A percentile compares a stretch with the other conserved stretches of the same genome.
Evolutionary conservation across 2,113 vertebrate genomes (phyloP).

Genomic region (Fregata magnificens): DNA sequence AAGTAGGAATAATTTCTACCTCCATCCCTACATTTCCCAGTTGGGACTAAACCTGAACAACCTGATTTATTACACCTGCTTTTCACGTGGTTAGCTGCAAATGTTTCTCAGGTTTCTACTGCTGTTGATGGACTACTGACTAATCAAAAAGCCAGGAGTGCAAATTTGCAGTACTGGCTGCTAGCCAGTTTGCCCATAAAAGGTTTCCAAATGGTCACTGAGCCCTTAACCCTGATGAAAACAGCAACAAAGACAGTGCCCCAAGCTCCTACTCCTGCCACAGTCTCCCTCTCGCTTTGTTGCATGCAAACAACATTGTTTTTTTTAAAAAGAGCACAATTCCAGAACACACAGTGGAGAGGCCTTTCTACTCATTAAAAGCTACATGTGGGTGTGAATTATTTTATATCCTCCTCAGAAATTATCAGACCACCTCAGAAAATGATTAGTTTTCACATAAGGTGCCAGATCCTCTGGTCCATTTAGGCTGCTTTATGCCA

Average conservation of each 20-base stretch:
- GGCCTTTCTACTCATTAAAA: conserved; percentile 30
- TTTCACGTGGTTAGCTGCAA: conserved; percentile 69
- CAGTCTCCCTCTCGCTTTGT: neutral
- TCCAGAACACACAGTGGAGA: neutral
- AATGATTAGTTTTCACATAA: conserved; percentile 57
- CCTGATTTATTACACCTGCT: conserved; percentile 67
- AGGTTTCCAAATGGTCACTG: conserved; percentile 59
- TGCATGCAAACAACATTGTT: neutral
- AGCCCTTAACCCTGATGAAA: conserved; percentile 62
- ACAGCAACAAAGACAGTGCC: conserved; percentile 47
- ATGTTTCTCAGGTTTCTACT: conserved; percentile 62
- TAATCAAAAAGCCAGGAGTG: conserved; percentile 68
- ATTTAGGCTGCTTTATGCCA: conserved; percentile 67
- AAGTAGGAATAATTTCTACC: conserved; percentile 4
- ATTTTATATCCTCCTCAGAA: conserved; percentile 53
- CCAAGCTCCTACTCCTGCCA: conserved; percentile 20
- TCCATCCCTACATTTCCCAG: conserved; percentile 55
- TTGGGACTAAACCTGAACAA: conserved; percentile 66
- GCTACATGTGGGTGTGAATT: conserved; percentile 46
- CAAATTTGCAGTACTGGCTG: conserved; percentile 62
- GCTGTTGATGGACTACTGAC: conserved; percentile 69
- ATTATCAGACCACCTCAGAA: conserved; percentile 54
- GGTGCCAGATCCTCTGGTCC: conserved; percentile 57
- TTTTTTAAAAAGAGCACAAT: neutral
- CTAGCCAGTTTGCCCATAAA: conserved; percentile 67